phyloP scores from a whole-genome alignment of 2,113 vertebrate genomes.

The Ammodytes dubius region DNA sequence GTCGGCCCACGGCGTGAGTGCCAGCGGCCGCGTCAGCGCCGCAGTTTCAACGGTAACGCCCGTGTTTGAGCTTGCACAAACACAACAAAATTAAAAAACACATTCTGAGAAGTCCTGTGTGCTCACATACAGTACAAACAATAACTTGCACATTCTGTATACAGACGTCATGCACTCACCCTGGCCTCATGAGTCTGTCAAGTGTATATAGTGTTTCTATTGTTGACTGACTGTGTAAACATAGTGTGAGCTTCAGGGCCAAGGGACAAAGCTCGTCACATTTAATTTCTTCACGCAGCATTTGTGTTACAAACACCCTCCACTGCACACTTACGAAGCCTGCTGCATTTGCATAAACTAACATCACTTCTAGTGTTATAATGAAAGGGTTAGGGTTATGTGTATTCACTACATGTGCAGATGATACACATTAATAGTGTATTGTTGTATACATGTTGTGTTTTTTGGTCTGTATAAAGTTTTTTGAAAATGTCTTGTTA shows the following conservation, averaged over 20 bases:
- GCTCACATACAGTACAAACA: slow-evolving; percentile 26
- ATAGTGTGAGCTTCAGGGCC: slow-evolving; percentile 6
- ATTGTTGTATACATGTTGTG: no score
- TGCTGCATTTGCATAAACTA: slow-evolving; percentile 27
- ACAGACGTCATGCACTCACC: background rate
- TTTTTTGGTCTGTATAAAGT: background rate
- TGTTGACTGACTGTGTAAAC: slow-evolving; percentile 67
- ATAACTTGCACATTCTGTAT: background rate
- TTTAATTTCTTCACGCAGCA: background rate
- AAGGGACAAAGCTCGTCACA: no score
- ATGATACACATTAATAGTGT: no score
- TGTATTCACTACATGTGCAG: background rate
- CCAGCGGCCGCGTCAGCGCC: slow-evolving; percentile 76
- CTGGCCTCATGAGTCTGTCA: slow-evolving; percentile 22
- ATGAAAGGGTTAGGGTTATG: background rate
- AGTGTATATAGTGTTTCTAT: background rate
- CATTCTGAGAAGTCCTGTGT: slow-evolving; percentile 5
- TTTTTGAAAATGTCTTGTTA: background rate
- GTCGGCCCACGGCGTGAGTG: slow-evolving; percentile 78
- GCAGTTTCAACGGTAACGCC: slow-evolving; percentile 88
- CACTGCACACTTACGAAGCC: slow-evolving; percentile 9
- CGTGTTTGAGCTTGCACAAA: background rate
- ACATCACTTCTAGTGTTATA: slow-evolving; percentile 8
- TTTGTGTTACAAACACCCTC: slow-evolving; percentile 9
- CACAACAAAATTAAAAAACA: background rate